Evolutionary conservation across 2,797 vertebrate genomes (phyloP).

Genomic region (Enteromius treurensis): DNA sequence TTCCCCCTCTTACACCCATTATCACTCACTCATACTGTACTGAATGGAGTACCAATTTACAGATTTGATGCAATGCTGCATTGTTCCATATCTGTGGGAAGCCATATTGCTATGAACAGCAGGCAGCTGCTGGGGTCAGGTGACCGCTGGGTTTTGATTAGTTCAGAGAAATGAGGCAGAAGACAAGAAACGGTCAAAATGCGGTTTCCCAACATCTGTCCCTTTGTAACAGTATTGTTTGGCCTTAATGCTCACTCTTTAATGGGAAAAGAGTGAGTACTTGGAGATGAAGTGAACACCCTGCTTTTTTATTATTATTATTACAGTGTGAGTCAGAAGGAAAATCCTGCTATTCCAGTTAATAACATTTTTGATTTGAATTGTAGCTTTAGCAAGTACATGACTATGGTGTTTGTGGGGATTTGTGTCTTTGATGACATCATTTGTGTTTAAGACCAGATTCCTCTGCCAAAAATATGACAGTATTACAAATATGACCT

Average conservation of each 20-base stretch:
- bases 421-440: constrained; percentile 1
- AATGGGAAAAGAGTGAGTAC: neutral
- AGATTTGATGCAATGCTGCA: neutral
- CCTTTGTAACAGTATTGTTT: constrained; percentile 5
- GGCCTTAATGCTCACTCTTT: constrained; percentile 8
- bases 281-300: constrained; percentile 46
- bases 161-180: constrained; percentile 15
- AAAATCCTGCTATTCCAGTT: constrained; percentile 57
- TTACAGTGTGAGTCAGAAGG: constrained; percentile 51
- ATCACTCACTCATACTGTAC: constrained; percentile 6
- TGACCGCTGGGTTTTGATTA: constrained; percentile 14
- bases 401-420: constrained; percentile 1
- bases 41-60: neutral
- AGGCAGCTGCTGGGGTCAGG: constrained; percentile 4
- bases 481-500: neutral
- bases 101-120: constrained; percentile 23
- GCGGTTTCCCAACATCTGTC: neutral
- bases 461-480: neutral
- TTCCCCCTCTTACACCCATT: neutral
- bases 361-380: constrained; percentile 47
- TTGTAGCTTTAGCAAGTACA: constrained; percentile 25
- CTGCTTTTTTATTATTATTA: constrained; percentile 33
- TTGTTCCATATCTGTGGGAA: constrained; percentile 23
- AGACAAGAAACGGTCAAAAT: constrained; percentile 29
- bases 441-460: neutral